These are phyloP conservation scores for Meda fulgida DNA, from an alignment of 2,797 vertebrate species.

Conservation along the genomic window DNA sequence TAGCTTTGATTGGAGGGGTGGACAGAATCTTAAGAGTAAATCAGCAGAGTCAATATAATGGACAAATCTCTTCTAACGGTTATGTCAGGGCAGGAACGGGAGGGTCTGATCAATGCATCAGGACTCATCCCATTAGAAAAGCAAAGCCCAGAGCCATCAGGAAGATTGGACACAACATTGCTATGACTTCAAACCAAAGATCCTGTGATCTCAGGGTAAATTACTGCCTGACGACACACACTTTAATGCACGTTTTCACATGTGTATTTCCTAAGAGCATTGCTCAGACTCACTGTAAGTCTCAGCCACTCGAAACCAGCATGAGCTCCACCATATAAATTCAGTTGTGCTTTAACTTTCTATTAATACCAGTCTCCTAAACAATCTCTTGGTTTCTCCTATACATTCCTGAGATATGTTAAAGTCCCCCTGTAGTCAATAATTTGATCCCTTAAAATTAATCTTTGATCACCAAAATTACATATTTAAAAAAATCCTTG, in stretches of 20 bases:
- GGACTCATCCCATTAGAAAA: background rate
- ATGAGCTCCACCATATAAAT: background rate
- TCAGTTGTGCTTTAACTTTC: no score
- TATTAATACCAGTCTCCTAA: background rate
- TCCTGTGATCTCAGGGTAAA: background rate
- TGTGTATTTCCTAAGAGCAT: background rate
- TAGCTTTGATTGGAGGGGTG: slow-evolving; percentile 21
- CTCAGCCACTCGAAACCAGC: background rate
- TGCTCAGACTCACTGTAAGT: background rate
- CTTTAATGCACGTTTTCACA: background rate
- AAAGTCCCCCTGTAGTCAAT: no score
- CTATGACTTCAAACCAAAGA: background rate
- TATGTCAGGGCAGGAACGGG: slow-evolving; percentile 68
- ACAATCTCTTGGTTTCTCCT: background rate
- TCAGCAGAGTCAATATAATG: slow-evolving; percentile 64
- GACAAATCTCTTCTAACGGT: slow-evolving; percentile 65
- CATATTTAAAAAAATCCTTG: no score
- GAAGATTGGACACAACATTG: slow-evolving; percentile 32
- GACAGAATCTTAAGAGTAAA: slow-evolving; percentile 39
- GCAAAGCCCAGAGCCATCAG: slow-evolving; percentile 28
- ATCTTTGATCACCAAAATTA: no score
- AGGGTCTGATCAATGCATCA: slow-evolving; percentile 71
- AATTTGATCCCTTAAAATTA: no score
- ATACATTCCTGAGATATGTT: background rate
- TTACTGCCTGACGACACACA: background rate